Conservation (phyloP, 2,113 vertebrate genomes). For the Thamnaconus septentrionalis region DNA sequence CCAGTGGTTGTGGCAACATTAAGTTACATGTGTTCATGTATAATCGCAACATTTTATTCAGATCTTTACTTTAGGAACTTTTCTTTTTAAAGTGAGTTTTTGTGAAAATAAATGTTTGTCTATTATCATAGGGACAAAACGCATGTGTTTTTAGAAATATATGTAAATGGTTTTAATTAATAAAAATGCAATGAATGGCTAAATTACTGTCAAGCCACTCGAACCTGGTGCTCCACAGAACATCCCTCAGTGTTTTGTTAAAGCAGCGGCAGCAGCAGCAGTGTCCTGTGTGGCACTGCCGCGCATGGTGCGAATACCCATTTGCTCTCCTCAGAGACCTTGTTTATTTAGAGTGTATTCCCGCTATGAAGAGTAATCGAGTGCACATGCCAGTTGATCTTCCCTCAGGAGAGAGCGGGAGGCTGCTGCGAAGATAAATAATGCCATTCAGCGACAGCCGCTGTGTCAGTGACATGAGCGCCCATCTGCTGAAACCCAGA, state of each 20-base stretch:
- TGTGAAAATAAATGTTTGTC: too few relatives aligned
- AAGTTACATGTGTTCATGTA: too few relatives aligned
- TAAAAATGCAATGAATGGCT: too few relatives aligned
- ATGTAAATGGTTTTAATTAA: too few relatives aligned
- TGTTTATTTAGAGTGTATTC: slow-evolving; percentile 33
- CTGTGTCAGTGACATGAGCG: slow-evolving; percentile 42
- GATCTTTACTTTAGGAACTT: too few relatives aligned
- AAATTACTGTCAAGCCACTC: neutral
- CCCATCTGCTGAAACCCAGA: slow-evolving; percentile 47
- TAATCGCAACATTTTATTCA: too few relatives aligned
- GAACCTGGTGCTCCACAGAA: neutral
- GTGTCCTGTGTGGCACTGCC: neutral
- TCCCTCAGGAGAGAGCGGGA: slow-evolving; percentile 34
- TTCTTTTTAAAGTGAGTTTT: too few relatives aligned
- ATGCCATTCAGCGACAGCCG: slow-evolving; percentile 49
- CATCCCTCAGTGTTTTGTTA: slow-evolving; percentile 2
- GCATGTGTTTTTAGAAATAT: too few relatives aligned
- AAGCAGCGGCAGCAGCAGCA: slow-evolving; percentile 1
- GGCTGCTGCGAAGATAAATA: slow-evolving; percentile 47
- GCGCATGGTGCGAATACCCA: neutral
- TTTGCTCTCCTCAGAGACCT: slow-evolving; percentile 4
- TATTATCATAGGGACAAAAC: too few relatives aligned
- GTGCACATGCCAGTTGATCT: slow-evolving; percentile 37
- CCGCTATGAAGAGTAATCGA: slow-evolving; percentile 18
- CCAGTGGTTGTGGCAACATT: too few relatives aligned